Conservation (phyloP, 2,888 invertebrate species). For the Mesochorus sp. region DNA sequence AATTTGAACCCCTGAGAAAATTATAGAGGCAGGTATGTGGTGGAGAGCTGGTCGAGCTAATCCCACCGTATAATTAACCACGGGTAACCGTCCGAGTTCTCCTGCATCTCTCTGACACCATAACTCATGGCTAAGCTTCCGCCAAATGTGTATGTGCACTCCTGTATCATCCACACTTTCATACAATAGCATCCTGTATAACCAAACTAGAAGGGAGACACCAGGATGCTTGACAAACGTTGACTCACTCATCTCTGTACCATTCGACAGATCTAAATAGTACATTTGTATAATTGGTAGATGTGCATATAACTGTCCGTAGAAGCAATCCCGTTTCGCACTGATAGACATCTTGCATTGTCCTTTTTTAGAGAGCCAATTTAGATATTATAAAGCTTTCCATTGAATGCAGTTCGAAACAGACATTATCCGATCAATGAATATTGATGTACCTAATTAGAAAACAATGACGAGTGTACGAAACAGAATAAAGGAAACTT, state of each 20-base stretch:
- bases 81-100: slow-evolving; percentile 73
- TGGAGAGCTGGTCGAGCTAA: slow-evolving; percentile 74
- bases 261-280: slow-evolving; percentile 13
- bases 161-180: slow-evolving; percentile 55
- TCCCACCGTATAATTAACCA: slow-evolving; percentile 81
- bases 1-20: slow-evolving; percentile 78
- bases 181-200: slow-evolving; percentile 31
- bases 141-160: slow-evolving; percentile 62
- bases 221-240: slow-evolving; percentile 8
- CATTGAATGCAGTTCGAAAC: too few species aligned
- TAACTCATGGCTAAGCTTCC: slow-evolving; percentile 78
- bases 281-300: slow-evolving; percentile 12
- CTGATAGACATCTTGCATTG: too few species aligned
- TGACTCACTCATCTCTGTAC: background rate
- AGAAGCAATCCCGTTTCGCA: too few species aligned
- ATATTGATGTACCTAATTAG: too few species aligned
- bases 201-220: slow-evolving; percentile 13
- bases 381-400: background rate
- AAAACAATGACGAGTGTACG: too few species aligned
- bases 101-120: slow-evolving; percentile 66
- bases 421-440: too few species aligned
- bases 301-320: background rate
- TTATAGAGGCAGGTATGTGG: slow-evolving; percentile 78
- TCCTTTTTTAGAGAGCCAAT: background rate
- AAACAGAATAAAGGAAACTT: too few species aligned